Base-by-base conservation (phyloP, 2,888 invertebrate genomes). In the Unio pictorum region DNA sequence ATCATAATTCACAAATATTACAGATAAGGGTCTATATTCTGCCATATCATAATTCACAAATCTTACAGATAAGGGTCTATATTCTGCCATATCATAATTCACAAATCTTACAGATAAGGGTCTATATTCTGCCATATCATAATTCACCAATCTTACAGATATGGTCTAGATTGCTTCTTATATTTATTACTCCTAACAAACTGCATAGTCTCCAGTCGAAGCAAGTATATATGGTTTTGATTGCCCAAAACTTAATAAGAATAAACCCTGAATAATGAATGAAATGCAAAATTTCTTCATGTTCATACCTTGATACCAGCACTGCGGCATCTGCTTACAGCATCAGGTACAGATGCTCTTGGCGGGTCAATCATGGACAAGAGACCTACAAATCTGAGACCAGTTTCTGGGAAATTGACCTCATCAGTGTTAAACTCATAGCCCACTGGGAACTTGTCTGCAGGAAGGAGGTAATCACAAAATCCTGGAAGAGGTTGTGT, bases 341-440 rank as follows among this genome's bases (percentile, higher is more conserved):
- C 98, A 90, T 98, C 97, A n/a, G 98, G 98, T 74, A 98, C 98
- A 87, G 97, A 97, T 81, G 97, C 97, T 84, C 98, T 93, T 23
- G 98, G 98, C 67, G 98, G 98, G 91, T 98, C 98, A 91, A 98
- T 97, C 97, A 98, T 97, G 79, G 97, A 96, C 95, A 98, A 97
- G 55, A 98, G 93, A 66, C 98, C 98, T 67, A 98, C 96, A 90
- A 98, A 98, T 79, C 98, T 93, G 7, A 90, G 84, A 73, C 95
- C 85, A 11, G 83, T 95, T 78, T 95, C 91, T 58, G 96, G 96
- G 93, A 97, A 98, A 91, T 97, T 97, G 66, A 79, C 92, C 26
- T 85, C 87, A 55, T 90, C 89, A 18, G 84, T 68, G 91, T 98
- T 95, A 93, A 96, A 99, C 90, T 95, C 94, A 92, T 93, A 98